Percentiles rank a stretch among this genome's conserved stretches.
These are phyloP conservation scores for Takifugu ocellatus DNA, from an alignment of 2,797 vertebrate genomes.

Conservation along the genomic window DNA sequence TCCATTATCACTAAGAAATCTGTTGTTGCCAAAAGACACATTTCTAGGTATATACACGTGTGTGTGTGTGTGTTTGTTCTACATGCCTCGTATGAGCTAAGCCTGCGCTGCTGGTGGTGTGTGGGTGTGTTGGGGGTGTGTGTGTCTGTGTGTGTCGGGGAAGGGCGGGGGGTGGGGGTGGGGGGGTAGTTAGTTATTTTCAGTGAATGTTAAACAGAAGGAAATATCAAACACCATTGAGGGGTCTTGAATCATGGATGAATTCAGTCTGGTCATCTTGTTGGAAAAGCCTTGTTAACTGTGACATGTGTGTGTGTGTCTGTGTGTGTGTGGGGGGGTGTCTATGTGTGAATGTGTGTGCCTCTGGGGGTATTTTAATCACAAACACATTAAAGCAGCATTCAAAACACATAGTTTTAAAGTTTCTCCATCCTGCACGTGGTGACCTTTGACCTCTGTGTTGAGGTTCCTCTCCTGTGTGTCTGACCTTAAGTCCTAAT, in stretches of 20 bases:
- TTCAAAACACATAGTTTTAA: constrained; percentile 32
- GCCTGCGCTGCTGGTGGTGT: neutral
- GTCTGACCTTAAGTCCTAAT: too few species aligned
- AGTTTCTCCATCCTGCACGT: neutral
- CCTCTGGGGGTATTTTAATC: constrained; percentile 53
- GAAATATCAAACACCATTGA: constrained; percentile 61
- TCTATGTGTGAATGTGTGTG: constrained; percentile 20
- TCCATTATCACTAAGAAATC: constrained; percentile 31
- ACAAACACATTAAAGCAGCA: constrained; percentile 41
- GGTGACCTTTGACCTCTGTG: too few species aligned
- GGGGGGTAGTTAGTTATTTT: constrained; percentile 15
- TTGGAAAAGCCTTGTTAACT: constrained; percentile 59
- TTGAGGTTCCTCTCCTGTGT: too few species aligned
- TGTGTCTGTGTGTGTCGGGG: constrained; percentile 5
- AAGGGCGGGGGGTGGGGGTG: neutral
- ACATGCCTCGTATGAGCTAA: too few species aligned
- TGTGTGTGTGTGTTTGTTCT: neutral
- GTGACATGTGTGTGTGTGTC: constrained; percentile 37
- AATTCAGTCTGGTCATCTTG: constrained; percentile 69
- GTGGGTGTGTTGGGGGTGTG: neutral
- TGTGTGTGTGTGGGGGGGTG: constrained; percentile 49
- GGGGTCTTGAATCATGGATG: constrained; percentile 67
- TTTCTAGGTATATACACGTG: constrained; percentile 1
- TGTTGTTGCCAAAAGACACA: constrained; percentile 38
- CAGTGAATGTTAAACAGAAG: constrained; percentile 68